Conservation (phyloP, 2,888 invertebrate genomes). For the Chrysolina americana region DNA sequence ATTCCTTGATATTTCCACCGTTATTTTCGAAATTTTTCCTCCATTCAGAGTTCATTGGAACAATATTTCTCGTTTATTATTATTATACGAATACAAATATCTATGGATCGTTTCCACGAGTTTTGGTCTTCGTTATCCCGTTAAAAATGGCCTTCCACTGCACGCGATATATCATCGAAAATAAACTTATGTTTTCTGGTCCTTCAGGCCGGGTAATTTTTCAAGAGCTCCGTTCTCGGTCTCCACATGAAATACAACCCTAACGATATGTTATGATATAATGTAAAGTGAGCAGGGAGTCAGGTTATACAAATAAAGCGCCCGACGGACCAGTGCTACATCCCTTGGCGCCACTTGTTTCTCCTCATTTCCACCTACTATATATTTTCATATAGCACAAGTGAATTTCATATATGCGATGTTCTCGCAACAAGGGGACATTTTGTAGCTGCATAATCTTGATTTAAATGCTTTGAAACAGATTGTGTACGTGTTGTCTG, state of each 20-base stretch:
- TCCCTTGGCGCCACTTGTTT: conserved; percentile 52
- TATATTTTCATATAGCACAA: conserved; percentile 48
- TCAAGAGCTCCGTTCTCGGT: conserved; percentile 30
- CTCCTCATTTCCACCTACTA: conserved; percentile 50
- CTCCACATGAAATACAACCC: conserved; percentile 47
- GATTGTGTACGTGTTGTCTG: conserved; percentile 31
- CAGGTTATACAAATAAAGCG: conserved; percentile 53
- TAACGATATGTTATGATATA: conserved; percentile 53
- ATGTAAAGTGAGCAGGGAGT: conserved; percentile 50
- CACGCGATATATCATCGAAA: conserved; percentile 36
- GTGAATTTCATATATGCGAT: conserved; percentile 38
- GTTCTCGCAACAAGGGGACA: conserved; percentile 29
- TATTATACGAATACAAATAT: no score
- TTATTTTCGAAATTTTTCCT: no score
- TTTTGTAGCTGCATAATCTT: conserved; percentile 33
- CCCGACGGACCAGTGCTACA: conserved; percentile 44
- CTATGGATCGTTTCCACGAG: neutral
- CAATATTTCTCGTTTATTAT: no score
- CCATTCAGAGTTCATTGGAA: no score
- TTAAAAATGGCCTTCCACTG: conserved; percentile 20
- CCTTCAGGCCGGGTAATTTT: conserved; percentile 41
- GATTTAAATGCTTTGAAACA: conserved; percentile 30
- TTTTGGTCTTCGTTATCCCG: conserved; percentile 13
- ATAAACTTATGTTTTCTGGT: conserved; percentile 41
- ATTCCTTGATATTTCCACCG: no score